Evolutionary conservation across 2,797 vertebrate genomes (phyloP).

Genomic region (Tenualosa ilisha): DNA sequence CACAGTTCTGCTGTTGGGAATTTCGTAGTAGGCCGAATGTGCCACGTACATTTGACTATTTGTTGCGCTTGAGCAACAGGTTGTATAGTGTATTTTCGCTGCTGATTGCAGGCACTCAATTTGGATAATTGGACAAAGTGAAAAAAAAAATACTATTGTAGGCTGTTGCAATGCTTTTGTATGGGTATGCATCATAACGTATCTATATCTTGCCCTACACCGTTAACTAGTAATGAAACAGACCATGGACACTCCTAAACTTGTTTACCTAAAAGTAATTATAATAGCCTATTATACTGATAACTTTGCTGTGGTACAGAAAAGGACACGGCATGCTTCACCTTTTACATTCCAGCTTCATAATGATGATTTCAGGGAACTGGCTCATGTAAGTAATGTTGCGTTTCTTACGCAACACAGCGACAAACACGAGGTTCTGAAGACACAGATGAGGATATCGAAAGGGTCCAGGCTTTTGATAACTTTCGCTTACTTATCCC

Average conservation of each 20-base stretch:
- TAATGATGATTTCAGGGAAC: background rate
- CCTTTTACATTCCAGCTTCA: background rate
- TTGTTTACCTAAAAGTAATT: background rate
- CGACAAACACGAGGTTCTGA: background rate
- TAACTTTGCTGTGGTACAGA: background rate
- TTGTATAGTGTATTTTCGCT: background rate
- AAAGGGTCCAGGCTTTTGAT: background rate
- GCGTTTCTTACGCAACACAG: background rate
- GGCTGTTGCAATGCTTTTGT: background rate
- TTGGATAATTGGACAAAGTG: background rate
- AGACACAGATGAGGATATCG: background rate
- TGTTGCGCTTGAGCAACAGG: background rate
- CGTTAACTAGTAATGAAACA: too few species aligned
- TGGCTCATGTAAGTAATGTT: background rate
- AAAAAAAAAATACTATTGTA: background rate
- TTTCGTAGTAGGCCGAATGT: background rate
- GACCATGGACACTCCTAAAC: background rate
- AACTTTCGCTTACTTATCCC: conserved; percentile 18
- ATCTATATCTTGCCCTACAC: background rate
- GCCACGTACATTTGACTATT: background rate
- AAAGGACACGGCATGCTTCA: background rate
- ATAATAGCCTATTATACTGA: background rate
- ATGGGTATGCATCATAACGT: background rate
- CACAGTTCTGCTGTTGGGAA: background rate
- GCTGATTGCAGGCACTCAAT: too few species aligned